Evolutionary conservation across 2,797 vertebrate species (phyloP).

Genomic region (Dipus sagitta): DNA sequence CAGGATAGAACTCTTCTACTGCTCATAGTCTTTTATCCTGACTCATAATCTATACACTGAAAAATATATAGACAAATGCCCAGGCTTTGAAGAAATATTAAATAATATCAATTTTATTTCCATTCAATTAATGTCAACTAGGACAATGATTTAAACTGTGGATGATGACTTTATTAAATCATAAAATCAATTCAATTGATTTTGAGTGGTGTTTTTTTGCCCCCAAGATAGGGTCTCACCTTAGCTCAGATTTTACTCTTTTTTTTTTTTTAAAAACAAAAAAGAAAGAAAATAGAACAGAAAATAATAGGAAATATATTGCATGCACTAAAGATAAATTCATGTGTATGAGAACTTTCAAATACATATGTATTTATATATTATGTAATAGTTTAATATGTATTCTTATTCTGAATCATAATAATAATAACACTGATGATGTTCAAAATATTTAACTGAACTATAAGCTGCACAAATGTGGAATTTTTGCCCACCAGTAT

Average conservation of each 20-base stretch:
- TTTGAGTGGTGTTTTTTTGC: background rate
- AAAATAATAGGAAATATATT: background rate
- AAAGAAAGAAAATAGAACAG: background rate
- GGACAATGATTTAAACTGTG: background rate
- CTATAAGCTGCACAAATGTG: background rate
- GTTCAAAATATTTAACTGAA: conserved; percentile 20
- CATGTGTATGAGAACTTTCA: background rate
- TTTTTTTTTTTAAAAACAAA: background rate
- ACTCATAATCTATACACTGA: background rate
- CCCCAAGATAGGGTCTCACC: too few relatives aligned
- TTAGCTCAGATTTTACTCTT: too few relatives aligned
- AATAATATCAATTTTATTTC: background rate
- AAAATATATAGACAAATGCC: background rate
- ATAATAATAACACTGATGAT: background rate
- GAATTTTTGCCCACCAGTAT: background rate
- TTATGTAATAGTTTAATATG: background rate
- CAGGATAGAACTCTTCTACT: background rate
- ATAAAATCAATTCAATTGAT: background rate
- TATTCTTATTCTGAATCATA: background rate
- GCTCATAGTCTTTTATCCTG: background rate
- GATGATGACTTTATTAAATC: background rate
- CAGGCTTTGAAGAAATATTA: background rate
- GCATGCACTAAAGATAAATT: background rate
- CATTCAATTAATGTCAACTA: background rate
- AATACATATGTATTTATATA: background rate